Evolutionary conservation across 2,888 invertebrate species (phyloP).

Genomic region (Norana najaformis): DNA sequence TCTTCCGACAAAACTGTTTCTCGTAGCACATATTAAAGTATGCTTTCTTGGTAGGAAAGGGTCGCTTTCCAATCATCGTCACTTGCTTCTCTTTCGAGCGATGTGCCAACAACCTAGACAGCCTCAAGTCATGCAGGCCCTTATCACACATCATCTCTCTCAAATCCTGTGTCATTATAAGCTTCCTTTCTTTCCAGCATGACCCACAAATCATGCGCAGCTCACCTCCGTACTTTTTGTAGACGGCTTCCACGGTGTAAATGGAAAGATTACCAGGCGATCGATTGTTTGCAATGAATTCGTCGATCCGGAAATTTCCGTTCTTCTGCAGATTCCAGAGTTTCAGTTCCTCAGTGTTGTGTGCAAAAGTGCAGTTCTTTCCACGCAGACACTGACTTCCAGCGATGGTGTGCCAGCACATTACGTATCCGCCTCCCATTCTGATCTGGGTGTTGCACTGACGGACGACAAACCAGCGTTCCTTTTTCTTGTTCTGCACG

Average conservation of each 20-base stretch:
- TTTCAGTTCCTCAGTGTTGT: constrained; percentile 51
- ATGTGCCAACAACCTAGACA: not conserved
- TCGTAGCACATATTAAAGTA: constrained; percentile 20
- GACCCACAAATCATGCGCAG: constrained; percentile 52
- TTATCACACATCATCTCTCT: not conserved
- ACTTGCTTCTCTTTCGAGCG: not conserved
- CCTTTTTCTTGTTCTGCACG: not conserved
- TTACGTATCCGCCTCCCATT: constrained; percentile 10
- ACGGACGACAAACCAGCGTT: constrained; percentile 20
- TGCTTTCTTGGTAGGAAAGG: not conserved
- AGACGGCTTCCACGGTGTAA: constrained; percentile 48
- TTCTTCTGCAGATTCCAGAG: constrained; percentile 57
- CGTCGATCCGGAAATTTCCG: constrained; percentile 52
- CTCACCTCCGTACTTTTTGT: constrained; percentile 48
- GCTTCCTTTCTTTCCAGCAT: constrained; percentile 45
- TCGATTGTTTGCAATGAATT: constrained; percentile 53
- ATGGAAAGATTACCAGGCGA: not conserved
- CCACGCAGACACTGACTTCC: constrained; percentile 33
- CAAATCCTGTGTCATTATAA: not conserved
- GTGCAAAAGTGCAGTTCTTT: constrained; percentile 55
- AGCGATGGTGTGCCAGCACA: constrained; percentile 4
- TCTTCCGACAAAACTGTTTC: not conserved
- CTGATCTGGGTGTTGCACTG: constrained; percentile 19
- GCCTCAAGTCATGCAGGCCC: not conserved
- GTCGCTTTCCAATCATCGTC: constrained; percentile 18